A percentile compares a stretch with the other conserved stretches of the same genome.
phyloP scores from a whole-genome alignment of 1,140 invertebrate genomes.

The Bilobella aurantiaca region DNA sequence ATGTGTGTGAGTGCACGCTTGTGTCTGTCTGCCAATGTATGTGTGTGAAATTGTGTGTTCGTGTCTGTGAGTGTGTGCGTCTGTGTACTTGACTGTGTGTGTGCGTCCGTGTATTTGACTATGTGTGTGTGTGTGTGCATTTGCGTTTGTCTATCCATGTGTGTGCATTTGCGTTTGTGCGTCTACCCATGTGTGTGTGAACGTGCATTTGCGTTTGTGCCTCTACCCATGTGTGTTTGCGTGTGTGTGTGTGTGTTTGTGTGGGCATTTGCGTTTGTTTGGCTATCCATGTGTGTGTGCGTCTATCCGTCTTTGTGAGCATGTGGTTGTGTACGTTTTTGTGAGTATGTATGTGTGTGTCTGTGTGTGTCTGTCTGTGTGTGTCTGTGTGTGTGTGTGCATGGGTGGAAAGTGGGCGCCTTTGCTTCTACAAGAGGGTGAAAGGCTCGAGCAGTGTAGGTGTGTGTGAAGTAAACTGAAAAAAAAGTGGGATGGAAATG shows the following conservation, averaged over 20 bases:
- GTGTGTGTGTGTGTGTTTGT: slow-evolving; percentile 17
- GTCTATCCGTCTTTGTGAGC: too few relatives aligned
- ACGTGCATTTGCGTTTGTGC: slow-evolving; percentile 18
- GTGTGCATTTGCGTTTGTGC: slow-evolving; percentile 19
- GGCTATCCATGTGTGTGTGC: too few relatives aligned
- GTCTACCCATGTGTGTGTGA: slow-evolving; percentile 11
- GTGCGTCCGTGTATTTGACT: slow-evolving; percentile 13
- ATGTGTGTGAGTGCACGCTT: not conserved
- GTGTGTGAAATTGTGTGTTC: not conserved
- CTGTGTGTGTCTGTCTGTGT: slow-evolving; percentile 14
- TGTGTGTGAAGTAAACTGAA: too few relatives aligned
- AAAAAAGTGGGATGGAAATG: too few relatives aligned
- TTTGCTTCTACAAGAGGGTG: too few relatives aligned
- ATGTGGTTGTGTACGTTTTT: too few relatives aligned
- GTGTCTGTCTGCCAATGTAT: not conserved
- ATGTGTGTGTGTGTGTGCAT: slow-evolving; percentile 13
- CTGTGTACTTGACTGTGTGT: slow-evolving; percentile 11
- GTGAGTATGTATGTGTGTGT: too few relatives aligned
- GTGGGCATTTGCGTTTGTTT: too few relatives aligned
- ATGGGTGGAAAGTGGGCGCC: not conserved
- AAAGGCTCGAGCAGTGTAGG: too few relatives aligned
- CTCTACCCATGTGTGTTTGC: slow-evolving; percentile 11
- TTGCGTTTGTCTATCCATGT: slow-evolving; percentile 18
- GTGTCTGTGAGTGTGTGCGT: not conserved
- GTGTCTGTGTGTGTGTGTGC: not conserved